Percentiles rank a stretch among this genome's conserved stretches.
These are phyloP conservation scores for Bucco capensis DNA, from an alignment of 2,113 vertebrate genomes.

Conservation along the genomic window DNA sequence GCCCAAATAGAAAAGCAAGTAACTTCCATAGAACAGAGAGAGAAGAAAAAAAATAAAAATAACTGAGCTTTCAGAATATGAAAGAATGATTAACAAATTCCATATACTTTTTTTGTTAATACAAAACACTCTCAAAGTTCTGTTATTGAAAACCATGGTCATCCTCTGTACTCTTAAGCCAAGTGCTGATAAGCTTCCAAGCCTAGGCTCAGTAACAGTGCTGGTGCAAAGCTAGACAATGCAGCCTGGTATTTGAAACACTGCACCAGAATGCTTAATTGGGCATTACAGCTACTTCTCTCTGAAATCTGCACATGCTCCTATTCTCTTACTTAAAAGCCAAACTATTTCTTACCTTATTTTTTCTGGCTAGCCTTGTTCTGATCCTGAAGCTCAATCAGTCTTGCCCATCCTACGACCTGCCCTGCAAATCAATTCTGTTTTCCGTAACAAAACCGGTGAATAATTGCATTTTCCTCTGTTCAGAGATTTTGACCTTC, in stretches of 20 bases:
- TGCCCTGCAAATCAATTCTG: not conserved
- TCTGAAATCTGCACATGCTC: not conserved
- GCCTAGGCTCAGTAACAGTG: not conserved
- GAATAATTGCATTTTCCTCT: not conserved
- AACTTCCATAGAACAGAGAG: not conserved
- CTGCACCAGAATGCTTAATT: not conserved
- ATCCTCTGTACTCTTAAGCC: not conserved
- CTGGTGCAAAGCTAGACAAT: not conserved
- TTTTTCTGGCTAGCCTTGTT: not conserved
- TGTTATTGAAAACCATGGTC: not conserved
- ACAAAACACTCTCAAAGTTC: not conserved
- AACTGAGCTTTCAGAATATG: not conserved
- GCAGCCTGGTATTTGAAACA: not conserved
- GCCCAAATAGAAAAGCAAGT: not conserved
- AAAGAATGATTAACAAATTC: not conserved
- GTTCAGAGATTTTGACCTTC: not conserved
- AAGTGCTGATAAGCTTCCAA: not conserved
- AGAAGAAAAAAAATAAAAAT: not conserved
- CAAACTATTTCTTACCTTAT: not conserved
- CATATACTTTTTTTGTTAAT: not conserved
- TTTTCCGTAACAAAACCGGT: not conserved
- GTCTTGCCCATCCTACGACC: not conserved
- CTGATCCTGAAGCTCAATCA: not conserved
- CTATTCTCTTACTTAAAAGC: not conserved
- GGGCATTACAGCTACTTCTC: not conserved